phyloP scores from a whole-genome alignment of 2,797 vertebrate species.

The Neosilurus hyrtlii region DNA sequence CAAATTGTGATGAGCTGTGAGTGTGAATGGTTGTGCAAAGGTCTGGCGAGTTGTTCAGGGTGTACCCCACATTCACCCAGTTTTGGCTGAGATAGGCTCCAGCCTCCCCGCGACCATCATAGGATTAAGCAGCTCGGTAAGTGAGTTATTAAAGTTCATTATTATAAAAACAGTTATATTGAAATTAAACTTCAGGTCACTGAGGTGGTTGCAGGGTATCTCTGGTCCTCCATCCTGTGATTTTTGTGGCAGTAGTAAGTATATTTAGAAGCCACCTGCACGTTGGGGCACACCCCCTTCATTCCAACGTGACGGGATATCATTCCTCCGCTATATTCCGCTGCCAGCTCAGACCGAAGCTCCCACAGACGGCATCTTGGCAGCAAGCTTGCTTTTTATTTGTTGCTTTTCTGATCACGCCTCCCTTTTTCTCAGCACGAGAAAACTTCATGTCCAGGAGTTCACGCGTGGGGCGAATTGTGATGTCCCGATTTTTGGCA shows the following conservation, averaged over 20 bases:
- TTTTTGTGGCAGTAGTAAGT: background rate
- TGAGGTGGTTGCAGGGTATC: background rate
- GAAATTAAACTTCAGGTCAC: too few species aligned
- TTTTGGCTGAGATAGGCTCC: too few species aligned
- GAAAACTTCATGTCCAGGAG: background rate
- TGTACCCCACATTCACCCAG: too few species aligned
- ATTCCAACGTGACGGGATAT: background rate
- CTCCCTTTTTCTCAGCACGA: background rate
- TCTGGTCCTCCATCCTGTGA: background rate
- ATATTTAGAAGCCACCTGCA: background rate
- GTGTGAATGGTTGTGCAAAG: too few species aligned
- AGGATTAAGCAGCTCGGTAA: too few species aligned
- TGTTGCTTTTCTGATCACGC: background rate
- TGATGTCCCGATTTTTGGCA: background rate
- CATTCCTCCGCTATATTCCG: background rate
- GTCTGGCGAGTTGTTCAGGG: too few species aligned
- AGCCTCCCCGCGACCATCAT: too few species aligned
- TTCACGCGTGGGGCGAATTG: too few species aligned
- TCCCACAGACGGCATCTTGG: conserved; percentile 5
- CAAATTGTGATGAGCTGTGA: too few species aligned
- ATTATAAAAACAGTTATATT: too few species aligned
- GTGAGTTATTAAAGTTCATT: too few species aligned
- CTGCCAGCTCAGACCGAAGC: background rate
- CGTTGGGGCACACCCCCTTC: background rate
- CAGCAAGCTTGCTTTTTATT: background rate